Percentiles rank a stretch among this genome's conserved stretches.
phyloP scores from a whole-genome alignment of 2,113 vertebrate genomes.

The Numida meleagris region DNA sequence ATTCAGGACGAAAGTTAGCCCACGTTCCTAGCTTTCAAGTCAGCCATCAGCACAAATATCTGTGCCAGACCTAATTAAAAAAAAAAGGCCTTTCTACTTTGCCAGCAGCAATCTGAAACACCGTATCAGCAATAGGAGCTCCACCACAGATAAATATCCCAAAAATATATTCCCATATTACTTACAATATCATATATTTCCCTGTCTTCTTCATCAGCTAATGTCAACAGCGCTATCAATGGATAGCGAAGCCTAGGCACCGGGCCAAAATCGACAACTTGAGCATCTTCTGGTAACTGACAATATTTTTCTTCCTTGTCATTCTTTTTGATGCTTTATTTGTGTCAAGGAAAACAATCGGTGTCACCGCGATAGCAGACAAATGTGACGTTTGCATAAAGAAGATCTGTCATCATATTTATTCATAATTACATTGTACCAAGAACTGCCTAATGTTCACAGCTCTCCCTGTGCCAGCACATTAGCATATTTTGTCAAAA shows the following conservation, averaged over 20 bases:
- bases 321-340: constrained; percentile 80
- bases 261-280: constrained; percentile 85
- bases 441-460: neutral
- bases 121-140: rapidly evolving
- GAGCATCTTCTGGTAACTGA: constrained; percentile 81
- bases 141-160: neutral
- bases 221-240: constrained; percentile 86
- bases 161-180: constrained; percentile 21
- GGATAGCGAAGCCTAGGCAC: constrained; percentile 90
- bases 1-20: neutral
- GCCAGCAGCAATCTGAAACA: neutral
- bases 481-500: constrained; percentile 11
- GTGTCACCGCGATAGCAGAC: neutral
- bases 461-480: neutral
- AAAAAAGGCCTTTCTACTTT: neutral
- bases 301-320: constrained; percentile 79
- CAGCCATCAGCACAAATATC: neutral
- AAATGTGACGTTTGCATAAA: neutral
- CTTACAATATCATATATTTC: constrained; percentile 90
- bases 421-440: neutral
- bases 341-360: constrained; percentile 77
- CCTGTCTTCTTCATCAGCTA: constrained; percentile 82
- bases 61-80: neutral
- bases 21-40: neutral
- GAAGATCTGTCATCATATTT: neutral